These are phyloP conservation scores for Ivindomyrus marchei DNA, from an alignment of 2,113 vertebrate genomes.

Conservation along the genomic window DNA sequence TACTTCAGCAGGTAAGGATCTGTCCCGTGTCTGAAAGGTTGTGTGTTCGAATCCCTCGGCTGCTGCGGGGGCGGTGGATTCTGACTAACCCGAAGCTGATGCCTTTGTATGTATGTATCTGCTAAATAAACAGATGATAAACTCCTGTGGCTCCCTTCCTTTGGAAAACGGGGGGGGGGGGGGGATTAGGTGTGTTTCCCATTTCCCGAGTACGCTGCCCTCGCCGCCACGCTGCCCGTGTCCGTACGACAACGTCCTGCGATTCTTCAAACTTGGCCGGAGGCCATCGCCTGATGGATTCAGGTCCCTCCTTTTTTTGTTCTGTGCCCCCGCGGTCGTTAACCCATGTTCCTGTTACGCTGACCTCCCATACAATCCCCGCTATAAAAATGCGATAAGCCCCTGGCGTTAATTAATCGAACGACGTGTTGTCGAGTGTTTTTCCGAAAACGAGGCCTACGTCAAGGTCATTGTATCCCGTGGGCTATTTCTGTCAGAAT, in stretches of 20 bases:
- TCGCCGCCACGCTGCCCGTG: slow-evolving; percentile 3
- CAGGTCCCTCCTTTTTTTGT: slow-evolving; percentile 11
- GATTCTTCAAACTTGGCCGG: slow-evolving; percentile 27
- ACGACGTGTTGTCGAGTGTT: neutral
- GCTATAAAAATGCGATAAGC: neutral
- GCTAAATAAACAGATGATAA: neutral
- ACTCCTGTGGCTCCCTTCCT: slow-evolving; percentile 1
- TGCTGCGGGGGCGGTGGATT: neutral
- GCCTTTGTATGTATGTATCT: neutral
- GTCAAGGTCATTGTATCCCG: neutral
- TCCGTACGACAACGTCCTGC: slow-evolving; percentile 19
- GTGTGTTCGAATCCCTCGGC: neutral
- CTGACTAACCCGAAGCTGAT: neutral
- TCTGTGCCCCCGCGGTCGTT: slow-evolving; percentile 4
- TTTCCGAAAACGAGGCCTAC: neutral
- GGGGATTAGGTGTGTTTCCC: slow-evolving; percentile 20
- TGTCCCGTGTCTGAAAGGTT: neutral
- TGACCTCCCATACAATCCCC: neutral
- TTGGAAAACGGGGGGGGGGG: slow-evolving; percentile 11
- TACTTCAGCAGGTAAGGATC: neutral
- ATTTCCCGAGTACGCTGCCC: slow-evolving; percentile 24
- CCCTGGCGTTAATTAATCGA: neutral
- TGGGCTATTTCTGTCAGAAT: slow-evolving; percentile 16
- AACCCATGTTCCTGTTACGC: slow-evolving; percentile 8
- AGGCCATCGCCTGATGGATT: slow-evolving; percentile 13